Base-by-base conservation (phyloP, 2,797 vertebrate species). In the Urocyon cinereoargenteus region DNA sequence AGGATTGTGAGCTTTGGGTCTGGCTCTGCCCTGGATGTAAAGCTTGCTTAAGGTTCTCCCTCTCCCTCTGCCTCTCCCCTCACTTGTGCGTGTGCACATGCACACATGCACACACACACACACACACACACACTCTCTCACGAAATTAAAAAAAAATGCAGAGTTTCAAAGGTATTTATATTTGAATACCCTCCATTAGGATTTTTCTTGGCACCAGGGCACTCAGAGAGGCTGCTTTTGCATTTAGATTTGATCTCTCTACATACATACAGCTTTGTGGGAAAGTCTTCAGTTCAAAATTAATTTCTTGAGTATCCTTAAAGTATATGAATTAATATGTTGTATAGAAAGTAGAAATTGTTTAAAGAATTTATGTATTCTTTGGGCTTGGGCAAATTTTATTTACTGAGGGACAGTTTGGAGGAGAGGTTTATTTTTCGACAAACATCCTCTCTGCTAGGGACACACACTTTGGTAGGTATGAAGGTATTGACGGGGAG, bases 111-210 rank as follows among this genome's bases (percentile, higher is more conserved):
- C 40, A 45, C 40, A 45, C 40, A 45, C 6, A 45, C 40, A 45
- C 40, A 45, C 40, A 45, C 40, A 45, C 40, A 45, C 7, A 0
- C 40, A 8, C 40, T 45, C 6, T 45, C 40, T 8, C 6, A 45
- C 7, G 1, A 45, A 45, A 8, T 45, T 8, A 45, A 45, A 45
- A 45, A 45, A 45, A 45, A 16, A 16, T 36, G 57, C 78, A 91
- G 14, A 64, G 24, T 84, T 66, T 96, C 49, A 79, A 91, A 93
- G 51, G 81, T 96, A 90, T 88, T 90, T 96, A 28, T 85, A 73
- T 96, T 78, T 78, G 34, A 91, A 96, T 90, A 81, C 12, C 24
- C 18, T 81, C 53, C 40, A 59, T 87, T 94, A 86, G 68, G 40
- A 79, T 94, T 97, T 94, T 94, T 53, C 59, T 83, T 70, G 61